Percentiles rank a stretch among this genome's conserved stretches.
Evolutionary conservation across 1,140 invertebrate species (phyloP).

Genomic region (Yoshiicerus persimilis): DNA sequence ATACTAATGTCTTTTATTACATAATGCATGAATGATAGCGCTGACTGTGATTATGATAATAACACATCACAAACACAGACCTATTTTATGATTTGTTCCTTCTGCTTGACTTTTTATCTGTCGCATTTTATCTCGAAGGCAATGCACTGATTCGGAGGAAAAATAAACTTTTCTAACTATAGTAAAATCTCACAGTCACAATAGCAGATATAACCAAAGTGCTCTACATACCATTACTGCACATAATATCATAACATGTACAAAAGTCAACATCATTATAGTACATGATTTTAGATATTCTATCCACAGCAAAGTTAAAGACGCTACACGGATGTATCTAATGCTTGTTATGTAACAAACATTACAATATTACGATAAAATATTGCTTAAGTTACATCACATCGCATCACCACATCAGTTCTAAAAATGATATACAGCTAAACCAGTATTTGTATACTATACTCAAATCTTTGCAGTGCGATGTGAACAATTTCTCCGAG

Average conservation of each 20-base stretch:
- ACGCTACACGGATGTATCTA: neutral
- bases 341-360: neutral
- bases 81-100: neutral
- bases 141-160: slow-evolving; percentile 3
- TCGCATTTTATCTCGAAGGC: neutral
- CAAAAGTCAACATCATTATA: neutral
- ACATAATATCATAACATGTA: neutral
- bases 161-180: neutral
- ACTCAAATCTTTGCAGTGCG: neutral
- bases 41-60: neutral
- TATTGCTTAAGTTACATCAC: neutral
- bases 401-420: slow-evolving; percentile 6
- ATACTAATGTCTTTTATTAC: neutral
- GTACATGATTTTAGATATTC: too few relatives aligned
- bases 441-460: neutral
- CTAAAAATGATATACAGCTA: neutral
- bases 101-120: neutral
- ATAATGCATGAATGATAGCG: neutral
- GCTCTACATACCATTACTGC: neutral
- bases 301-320: neutral
- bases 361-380: neutral
- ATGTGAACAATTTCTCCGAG: neutral
- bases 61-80: neutral
- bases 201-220: neutral
- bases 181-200: neutral